Evolutionary conservation across 2,888 invertebrate genomes (phyloP).

Genomic region (Eupithecia inturbata): DNA sequence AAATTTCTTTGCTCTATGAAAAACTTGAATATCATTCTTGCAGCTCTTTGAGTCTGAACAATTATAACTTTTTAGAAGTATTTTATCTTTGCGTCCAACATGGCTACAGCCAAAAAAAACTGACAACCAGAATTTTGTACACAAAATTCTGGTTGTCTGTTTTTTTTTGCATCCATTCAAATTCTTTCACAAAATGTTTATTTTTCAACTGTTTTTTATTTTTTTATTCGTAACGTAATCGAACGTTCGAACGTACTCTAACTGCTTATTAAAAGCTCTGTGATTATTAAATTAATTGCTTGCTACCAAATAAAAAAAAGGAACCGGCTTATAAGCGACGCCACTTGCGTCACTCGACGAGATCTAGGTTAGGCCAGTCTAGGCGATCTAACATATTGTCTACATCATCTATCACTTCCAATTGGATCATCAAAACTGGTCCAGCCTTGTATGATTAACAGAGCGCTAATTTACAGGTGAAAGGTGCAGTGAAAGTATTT

Average conservation of each 20-base stretch:
- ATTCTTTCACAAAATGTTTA: background rate
- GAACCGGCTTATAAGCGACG: background rate
- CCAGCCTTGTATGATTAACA: conserved; percentile 72
- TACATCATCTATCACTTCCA: conserved; percentile 49
- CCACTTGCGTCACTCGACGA: background rate
- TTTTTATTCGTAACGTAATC: too few relatives aligned
- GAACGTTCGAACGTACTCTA: background rate
- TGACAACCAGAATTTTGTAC: too few relatives aligned
- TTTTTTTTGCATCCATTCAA: background rate
- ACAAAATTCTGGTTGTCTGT: background rate
- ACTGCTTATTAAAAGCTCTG: background rate
- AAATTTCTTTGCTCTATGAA: background rate
- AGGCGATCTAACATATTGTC: conserved; percentile 25
- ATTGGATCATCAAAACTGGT: conserved; percentile 57
- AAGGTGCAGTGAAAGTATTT: conserved; percentile 77
- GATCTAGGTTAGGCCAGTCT: conserved; percentile 22
- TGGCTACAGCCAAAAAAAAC: too few relatives aligned
- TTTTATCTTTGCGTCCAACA: background rate
- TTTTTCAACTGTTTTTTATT: background rate
- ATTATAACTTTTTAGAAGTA: background rate
- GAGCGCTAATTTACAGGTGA: conserved; percentile 78
- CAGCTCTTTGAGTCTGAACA: background rate
- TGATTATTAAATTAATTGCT: background rate
- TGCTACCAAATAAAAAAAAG: background rate
- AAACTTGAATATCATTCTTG: background rate